These are phyloP conservation scores for Meteorus cinctellus DNA, from an alignment of 2,888 invertebrate species.

Conservation along the genomic window DNA sequence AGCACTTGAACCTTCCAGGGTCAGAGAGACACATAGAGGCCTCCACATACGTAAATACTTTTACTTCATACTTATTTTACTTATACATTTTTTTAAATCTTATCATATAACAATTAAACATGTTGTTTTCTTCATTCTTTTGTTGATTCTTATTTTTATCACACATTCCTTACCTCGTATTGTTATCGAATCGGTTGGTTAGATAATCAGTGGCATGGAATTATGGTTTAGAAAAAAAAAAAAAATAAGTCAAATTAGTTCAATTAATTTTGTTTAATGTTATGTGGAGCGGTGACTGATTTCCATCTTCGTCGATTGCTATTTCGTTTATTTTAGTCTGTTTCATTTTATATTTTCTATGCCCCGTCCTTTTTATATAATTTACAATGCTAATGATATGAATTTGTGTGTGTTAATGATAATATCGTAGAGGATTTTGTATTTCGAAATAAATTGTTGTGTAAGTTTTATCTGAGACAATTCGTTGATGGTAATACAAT, in stretches of 20 bases:
- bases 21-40: conserved; percentile 57
- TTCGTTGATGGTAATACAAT: too few species aligned
- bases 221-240: not conserved
- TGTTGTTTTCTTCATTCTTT: conserved; percentile 5
- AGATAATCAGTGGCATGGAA: not conserved
- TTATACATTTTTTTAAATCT: not conserved
- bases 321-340: not conserved
- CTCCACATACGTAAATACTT: conserved; percentile 16
- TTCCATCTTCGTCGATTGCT: not conserved
- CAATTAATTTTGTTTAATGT: not conserved
- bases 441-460: too few species aligned
- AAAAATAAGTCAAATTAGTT: not conserved
- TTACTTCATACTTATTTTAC: not conserved
- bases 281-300: not conserved
- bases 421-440: too few species aligned
- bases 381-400: too few species aligned
- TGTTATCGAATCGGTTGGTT: not conserved
- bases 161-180: not conserved
- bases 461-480: too few species aligned
- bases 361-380: too few species aligned
- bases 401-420: too few species aligned
- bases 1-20: conserved; percentile 71
- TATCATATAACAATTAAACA: not conserved
- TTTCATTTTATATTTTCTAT: not conserved
- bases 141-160: conserved; percentile 17